These are phyloP conservation scores for Leucoraja ocellata DNA, from an alignment of 2,797 vertebrate genomes.

Conservation along the genomic window DNA sequence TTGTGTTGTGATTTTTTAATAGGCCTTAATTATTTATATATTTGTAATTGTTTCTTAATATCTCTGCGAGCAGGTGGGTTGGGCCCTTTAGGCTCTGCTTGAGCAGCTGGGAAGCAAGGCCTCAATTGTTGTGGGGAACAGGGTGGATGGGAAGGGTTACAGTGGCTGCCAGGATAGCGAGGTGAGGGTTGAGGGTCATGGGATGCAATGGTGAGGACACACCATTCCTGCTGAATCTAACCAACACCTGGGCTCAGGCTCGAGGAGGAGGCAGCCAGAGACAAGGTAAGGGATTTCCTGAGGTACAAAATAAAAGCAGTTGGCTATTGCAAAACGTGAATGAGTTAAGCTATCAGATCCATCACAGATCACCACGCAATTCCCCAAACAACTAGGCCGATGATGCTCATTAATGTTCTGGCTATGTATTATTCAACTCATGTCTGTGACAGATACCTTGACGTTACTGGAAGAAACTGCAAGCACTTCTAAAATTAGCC, in stretches of 20 bases:
- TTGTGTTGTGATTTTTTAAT: too few species aligned
- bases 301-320: not conserved
- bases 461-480: not conserved
- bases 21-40: too few species aligned
- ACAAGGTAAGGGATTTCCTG: not conserved
- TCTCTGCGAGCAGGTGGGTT: too few species aligned
- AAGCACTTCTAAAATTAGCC: not conserved
- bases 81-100: too few species aligned
- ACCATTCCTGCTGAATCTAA: too few species aligned
- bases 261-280: not conserved
- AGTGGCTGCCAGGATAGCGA: too few species aligned
- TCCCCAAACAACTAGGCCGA: not conserved
- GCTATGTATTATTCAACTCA: not conserved
- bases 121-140: too few species aligned
- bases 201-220: too few species aligned
- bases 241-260: not conserved
- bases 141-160: too few species aligned
- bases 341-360: not conserved
- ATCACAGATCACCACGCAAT: not conserved
- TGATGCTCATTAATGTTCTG: not conserved
- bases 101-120: too few species aligned
- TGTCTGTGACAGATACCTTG: not conserved
- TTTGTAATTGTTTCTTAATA: too few species aligned
- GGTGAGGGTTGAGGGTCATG: too few species aligned
- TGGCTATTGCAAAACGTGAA: not conserved